A percentile compares a stretch with the other conserved stretches of the same genome.
Evolutionary conservation across 2,888 invertebrate species (phyloP).

Genomic region (Melieria picta): DNA sequence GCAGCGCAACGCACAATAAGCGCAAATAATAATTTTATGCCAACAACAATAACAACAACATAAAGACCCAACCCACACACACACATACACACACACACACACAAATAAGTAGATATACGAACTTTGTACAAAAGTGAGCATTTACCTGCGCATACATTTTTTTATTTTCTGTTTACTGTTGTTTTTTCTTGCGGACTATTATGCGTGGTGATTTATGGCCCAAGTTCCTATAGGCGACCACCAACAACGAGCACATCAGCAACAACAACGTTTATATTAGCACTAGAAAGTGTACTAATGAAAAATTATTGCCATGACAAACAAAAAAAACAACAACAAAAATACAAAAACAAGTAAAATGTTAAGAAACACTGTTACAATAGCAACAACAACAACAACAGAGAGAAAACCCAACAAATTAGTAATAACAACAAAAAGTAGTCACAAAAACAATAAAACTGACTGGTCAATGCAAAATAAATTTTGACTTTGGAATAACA

Average conservation of each 20-base stretch:
- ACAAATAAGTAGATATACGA: neutral
- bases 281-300: neutral
- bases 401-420: neutral
- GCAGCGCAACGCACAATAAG: neutral
- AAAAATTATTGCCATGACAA: neutral
- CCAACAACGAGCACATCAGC: too few species aligned
- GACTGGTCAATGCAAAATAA: too few species aligned
- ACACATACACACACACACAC: neutral
- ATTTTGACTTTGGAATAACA: too few species aligned
- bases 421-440: too few species aligned
- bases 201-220: conserved; percentile 19
- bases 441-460: too few species aligned
- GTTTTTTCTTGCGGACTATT: conserved; percentile 6
- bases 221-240: too few species aligned
- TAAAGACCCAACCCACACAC: neutral
- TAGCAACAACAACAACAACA: neutral
- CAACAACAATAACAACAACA: conserved; percentile 1
- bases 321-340: neutral
- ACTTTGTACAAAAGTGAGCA: neutral
- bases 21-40: conserved; percentile 10
- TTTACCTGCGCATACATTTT: neutral
- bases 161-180: neutral
- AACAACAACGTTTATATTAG: too few species aligned
- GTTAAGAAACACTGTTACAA: neutral
- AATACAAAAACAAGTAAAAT: neutral